Conservation (phyloP, 2,888 invertebrate genomes). For the Xestia ashworthii region DNA sequence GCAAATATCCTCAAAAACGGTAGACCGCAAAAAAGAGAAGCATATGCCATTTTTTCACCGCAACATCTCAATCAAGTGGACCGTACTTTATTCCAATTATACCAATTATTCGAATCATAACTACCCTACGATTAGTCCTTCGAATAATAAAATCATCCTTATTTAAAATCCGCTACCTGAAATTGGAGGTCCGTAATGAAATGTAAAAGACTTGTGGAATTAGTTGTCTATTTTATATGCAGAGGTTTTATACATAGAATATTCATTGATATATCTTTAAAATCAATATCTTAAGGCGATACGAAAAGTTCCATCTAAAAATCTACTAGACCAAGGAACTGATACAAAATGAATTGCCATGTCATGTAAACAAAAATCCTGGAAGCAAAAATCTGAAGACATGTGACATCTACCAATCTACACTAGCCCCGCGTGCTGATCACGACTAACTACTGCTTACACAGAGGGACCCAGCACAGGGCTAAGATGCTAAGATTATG, state of each 20-base stretch:
- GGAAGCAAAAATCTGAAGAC: no score
- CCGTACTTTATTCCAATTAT: slow-evolving; percentile 62
- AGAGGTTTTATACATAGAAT: background rate
- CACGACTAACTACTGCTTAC: no score
- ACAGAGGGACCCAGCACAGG: no score
- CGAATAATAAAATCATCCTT: slow-evolving; percentile 59
- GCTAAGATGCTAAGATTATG: background rate
- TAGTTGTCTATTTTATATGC: background rate
- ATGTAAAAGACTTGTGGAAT: background rate
- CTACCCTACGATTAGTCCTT: slow-evolving; percentile 55
- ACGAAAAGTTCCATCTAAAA: background rate
- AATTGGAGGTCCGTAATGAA: slow-evolving; percentile 49
- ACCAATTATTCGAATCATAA: slow-evolving; percentile 50
- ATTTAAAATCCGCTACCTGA: slow-evolving; percentile 64
- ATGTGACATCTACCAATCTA: no score
- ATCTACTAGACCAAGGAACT: background rate
- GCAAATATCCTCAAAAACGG: slow-evolving; percentile 52
- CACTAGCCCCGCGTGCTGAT: no score
- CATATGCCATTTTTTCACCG: slow-evolving; percentile 55
- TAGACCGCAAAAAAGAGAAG: slow-evolving; percentile 40
- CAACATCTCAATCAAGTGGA: slow-evolving; percentile 61
- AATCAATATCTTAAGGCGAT: background rate
- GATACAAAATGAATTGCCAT: background rate
- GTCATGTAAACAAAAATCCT: no score
- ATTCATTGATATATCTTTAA: background rate